These are phyloP conservation scores for Mustelus asterias DNA, from an alignment of 2,113 vertebrate genomes.

Conservation along the genomic window DNA sequence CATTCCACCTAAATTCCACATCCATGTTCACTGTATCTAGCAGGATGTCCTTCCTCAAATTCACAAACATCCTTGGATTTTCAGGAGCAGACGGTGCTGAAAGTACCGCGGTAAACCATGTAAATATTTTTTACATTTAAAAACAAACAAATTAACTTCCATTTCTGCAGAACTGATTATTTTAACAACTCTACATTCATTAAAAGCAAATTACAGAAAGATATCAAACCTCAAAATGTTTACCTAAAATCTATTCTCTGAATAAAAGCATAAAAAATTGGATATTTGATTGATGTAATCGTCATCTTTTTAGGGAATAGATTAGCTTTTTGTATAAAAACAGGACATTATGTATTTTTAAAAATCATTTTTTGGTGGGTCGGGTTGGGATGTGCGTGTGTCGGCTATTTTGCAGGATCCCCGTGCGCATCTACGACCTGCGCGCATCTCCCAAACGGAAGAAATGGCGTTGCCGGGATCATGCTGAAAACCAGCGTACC, in stretches of 20 bases:
- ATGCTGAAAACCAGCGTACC: no score
- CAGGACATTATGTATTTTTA: no score
- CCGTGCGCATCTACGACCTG: no score
- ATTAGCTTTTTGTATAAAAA: not conserved
- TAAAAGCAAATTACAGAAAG: conserved; percentile 49
- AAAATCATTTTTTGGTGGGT: no score
- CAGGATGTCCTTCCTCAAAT: conserved; percentile 7
- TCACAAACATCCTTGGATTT: conserved; percentile 43
- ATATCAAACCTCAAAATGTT: not conserved
- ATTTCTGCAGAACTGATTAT: conserved; percentile 44
- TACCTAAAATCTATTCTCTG: not conserved
- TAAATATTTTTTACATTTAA: conserved; percentile 47
- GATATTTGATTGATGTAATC: not conserved
- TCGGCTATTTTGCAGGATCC: no score
- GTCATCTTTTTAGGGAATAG: not conserved
- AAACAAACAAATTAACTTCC: conserved; percentile 51
- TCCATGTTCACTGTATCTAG: not conserved
- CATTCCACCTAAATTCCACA: conserved; percentile 36
- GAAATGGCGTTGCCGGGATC: no score
- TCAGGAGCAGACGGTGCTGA: conserved; percentile 38
- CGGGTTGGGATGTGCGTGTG: no score
- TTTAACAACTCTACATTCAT: conserved; percentile 48
- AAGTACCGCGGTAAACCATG: conserved; percentile 45
- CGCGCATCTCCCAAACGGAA: no score
- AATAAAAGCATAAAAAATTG: not conserved